Evolutionary conservation across 1,140 invertebrate species (phyloP), one percentile per base, ranked within the genome.

Genomic region (Trissolcus basalis): DNA sequence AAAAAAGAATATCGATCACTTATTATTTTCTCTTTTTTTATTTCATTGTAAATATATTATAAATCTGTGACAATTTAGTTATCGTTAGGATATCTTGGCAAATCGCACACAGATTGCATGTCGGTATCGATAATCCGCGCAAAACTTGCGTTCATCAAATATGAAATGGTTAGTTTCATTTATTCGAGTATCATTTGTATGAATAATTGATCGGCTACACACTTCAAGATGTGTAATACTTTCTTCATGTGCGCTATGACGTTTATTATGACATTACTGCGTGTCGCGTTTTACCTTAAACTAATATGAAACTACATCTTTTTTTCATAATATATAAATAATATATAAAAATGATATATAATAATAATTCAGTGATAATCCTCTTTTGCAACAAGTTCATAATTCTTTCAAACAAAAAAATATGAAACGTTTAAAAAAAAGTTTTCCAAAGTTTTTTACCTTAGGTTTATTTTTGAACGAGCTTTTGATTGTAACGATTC

Each of bases 201-300:
- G 67, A 76, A 76, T 76, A 60, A 70, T 70, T 76, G 13, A 76
- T 27, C 13, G 50, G 39, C 65, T 55, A 45, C 55, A 39, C n/a
- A 61, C 60, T 60, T 56, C 44, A 47, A 70, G 67, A 76, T 76
- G n/a, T 41, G 61, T 70, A 53, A 65, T 70, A 76, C 65, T 76
- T 70, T 67, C 39, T 14, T 32, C 13, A 39, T 50, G n/a, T 47
- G 43, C 16, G 48, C 54, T 41, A 11, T 71, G 51, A 68, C 47
- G 68, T 63, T 58, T 68, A 59, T 51, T 67, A 61, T 75, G 72
- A 69, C 65, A 69, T 64, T 64, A 50, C n/a, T 39, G 50, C 33
- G 61, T 54, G 14, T 55, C 36, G 63, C 16, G 12, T 53, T 45
- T 41, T 68, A 44, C 36, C 45, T 4, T 15, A 64, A 33, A 35